Evolutionary conservation across 2,113 vertebrate genomes (phyloP).

Genomic region (Rhegmatorhina hoffmannsi): DNA sequence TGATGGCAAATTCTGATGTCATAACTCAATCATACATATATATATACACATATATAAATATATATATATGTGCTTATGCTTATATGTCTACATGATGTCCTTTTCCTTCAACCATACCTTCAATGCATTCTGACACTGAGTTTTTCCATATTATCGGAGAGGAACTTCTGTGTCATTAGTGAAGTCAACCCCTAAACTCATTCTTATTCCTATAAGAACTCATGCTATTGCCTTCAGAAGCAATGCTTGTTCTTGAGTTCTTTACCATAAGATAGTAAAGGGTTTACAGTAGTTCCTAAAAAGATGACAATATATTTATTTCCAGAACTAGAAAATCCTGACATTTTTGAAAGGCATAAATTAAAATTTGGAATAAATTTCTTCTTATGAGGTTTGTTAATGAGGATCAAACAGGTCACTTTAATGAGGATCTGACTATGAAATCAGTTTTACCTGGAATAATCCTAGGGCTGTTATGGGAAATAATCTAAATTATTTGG

Average conservation of each 20-base stretch:
- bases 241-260: background rate
- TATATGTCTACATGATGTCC: background rate
- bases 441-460: constrained; percentile 1
- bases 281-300: background rate
- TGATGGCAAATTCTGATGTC: background rate
- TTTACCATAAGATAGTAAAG: background rate
- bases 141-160: background rate
- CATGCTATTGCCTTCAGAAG: background rate
- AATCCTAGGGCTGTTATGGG: background rate
- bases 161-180: background rate
- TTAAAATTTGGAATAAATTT: background rate
- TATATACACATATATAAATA: background rate
- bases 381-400: background rate
- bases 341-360: background rate
- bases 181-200: background rate
- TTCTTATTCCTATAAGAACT: background rate
- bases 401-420: background rate
- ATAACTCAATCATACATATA: background rate
- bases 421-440: background rate
- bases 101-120: background rate
- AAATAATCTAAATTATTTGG: constrained; percentile 8
- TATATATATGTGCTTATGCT: background rate
- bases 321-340: background rate
- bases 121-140: background rate
- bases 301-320: background rate